These are phyloP conservation scores for Dicentrarchus labrax DNA, from an alignment of 2,113 vertebrate species.

Conservation along the genomic window DNA sequence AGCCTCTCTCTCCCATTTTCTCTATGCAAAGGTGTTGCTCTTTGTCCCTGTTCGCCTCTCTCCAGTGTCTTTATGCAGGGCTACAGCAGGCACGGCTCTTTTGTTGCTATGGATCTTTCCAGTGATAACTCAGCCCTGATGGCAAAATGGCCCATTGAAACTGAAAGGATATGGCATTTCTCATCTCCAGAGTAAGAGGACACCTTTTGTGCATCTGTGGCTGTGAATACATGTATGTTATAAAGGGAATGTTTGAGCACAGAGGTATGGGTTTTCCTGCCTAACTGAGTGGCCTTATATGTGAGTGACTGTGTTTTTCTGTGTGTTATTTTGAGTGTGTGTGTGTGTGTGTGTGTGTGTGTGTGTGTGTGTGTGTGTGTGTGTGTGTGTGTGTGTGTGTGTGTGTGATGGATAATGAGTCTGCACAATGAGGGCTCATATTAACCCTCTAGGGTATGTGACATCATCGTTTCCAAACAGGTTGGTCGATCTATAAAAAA, in stretches of 20 bases:
- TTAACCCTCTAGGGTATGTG: constrained; percentile 71
- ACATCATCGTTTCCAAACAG: constrained; percentile 73
- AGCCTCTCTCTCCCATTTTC: constrained; percentile 38
- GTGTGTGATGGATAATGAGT: constrained; percentile 56
- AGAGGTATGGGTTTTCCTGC: constrained; percentile 27
- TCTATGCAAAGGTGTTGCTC: constrained; percentile 46
- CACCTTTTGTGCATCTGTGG: constrained; percentile 29
- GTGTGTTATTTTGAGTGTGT: constrained; percentile 25
- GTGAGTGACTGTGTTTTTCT: constrained; percentile 22
- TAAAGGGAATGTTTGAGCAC: constrained; percentile 34
- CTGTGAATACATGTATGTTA: constrained; percentile 27
- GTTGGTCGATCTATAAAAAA: constrained; percentile 49
- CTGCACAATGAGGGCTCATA: constrained; percentile 63
- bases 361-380: constrained; percentile 24
- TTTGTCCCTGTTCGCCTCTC: constrained; percentile 41
- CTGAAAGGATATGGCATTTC: constrained; percentile 37
- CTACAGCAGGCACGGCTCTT: constrained; percentile 25
- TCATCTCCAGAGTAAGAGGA: constrained; percentile 54
- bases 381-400: constrained; percentile 28
- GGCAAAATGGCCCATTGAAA: constrained; percentile 42
- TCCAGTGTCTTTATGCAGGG: constrained; percentile 36
- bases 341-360: constrained; percentile 17
- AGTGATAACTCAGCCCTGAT: constrained; percentile 45
- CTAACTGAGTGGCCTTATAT: constrained; percentile 4
- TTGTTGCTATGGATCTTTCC: constrained; percentile 47